A percentile compares a stretch with the other conserved stretches of the same genome.
Conservation (phyloP, 2,888 invertebrate species). For the Thereva nobilitata region DNA sequence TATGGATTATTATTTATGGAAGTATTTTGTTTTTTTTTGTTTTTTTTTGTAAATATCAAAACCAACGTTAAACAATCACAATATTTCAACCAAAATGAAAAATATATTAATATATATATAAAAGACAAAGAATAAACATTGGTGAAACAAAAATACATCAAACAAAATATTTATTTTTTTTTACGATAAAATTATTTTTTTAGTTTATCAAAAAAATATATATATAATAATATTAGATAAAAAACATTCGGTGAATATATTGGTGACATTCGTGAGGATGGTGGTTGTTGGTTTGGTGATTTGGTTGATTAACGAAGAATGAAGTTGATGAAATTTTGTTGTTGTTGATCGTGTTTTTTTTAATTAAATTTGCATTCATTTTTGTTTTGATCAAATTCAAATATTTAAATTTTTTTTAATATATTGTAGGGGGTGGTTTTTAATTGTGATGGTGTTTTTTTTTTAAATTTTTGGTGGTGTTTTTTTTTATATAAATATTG, state of each 20-base stretch:
- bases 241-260: conserved; percentile 31
- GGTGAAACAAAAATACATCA: neutral
- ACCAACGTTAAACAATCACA: conserved; percentile 18
- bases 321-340: conserved; percentile 17
- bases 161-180: conserved; percentile 2
- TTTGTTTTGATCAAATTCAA: conserved; percentile 11
- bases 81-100: conserved; percentile 1
- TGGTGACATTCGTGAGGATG: conserved; percentile 24
- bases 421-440: conserved; percentile 19
- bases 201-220: no score
- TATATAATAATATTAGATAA: neutral
- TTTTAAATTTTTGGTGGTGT: no score
- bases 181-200: no score
- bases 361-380: neutral
- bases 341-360: conserved; percentile 22
- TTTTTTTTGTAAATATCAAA: no score
- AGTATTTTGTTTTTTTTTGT: no score
- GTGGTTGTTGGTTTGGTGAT: neutral
- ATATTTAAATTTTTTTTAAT: conserved; percentile 16
- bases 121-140: neutral
- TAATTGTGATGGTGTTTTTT: no score
- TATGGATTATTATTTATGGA: neutral
- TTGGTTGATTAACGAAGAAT: neutral
- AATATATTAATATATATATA: neutral
- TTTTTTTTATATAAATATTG: neutral